Percentiles rank a stretch among this genome's conserved stretches.
Conservation (phyloP, 1,140 invertebrate genomes). For the Pseudobourletiella spinata region DNA sequence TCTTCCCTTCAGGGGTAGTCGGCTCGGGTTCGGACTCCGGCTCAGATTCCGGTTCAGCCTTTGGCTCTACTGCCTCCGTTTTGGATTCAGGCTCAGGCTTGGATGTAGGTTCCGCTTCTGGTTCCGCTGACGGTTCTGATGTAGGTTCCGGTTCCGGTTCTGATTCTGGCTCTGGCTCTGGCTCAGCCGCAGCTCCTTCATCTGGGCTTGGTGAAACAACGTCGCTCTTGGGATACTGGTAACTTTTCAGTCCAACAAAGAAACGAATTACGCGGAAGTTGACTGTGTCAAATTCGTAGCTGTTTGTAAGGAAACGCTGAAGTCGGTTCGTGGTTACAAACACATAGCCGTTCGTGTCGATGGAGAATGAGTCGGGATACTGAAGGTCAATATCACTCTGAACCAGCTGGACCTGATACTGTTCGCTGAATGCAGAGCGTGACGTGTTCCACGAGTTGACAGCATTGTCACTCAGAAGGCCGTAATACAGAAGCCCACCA, state of each 20-base stretch:
- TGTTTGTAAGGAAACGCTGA: conserved; percentile 51
- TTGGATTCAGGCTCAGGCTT: neutral
- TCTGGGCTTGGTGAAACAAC: neutral
- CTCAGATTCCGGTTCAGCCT: neutral
- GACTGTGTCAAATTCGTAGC: conserved; percentile 44
- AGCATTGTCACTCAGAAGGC: conserved; percentile 53
- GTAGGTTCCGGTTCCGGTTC: neutral
- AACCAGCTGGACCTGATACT: conserved; percentile 44
- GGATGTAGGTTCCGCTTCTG: neutral
- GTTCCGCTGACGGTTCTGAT: neutral
- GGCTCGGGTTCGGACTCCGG: neutral
- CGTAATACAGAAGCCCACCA: conserved; percentile 54
- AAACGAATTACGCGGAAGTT: conserved; percentile 54
- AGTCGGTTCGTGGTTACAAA: conserved; percentile 58
- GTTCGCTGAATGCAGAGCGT: neutral
- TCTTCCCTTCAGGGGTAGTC: too few relatives aligned
- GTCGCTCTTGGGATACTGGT: conserved; percentile 46
- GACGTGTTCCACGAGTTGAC: conserved; percentile 57
- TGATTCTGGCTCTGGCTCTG: neutral
- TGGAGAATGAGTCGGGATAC: conserved; percentile 60
- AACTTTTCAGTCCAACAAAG: conserved; percentile 50
- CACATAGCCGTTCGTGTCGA: conserved; percentile 53
- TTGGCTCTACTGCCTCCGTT: neutral
- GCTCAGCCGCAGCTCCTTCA: neutral
- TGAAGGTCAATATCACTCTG: conserved; percentile 55